Evolutionary conservation across 2,797 vertebrate species (phyloP).

Genomic region (Aldrovandia affinis): DNA sequence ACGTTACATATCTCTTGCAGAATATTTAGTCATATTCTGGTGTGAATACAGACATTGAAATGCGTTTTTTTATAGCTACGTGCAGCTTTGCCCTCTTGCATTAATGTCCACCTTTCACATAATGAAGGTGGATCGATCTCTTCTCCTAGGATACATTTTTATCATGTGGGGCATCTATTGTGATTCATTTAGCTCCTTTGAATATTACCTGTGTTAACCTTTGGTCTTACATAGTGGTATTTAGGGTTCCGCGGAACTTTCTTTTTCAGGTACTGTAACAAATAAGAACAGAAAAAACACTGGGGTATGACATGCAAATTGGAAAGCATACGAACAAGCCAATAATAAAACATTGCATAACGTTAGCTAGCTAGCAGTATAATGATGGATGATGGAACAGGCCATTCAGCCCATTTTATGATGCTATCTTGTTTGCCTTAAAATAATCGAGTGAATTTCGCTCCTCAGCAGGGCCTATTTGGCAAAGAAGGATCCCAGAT

Average conservation of each 20-base stretch:
- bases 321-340: not conserved
- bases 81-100: not conserved
- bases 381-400: too few relatives aligned
- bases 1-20: not conserved
- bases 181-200: not conserved
- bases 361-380: too few relatives aligned
- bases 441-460: too few relatives aligned
- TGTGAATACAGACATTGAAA: not conserved
- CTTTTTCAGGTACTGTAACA: constrained; percentile 80
- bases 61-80: not conserved
- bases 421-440: too few relatives aligned
- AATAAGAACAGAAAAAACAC: not conserved
- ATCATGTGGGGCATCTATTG: not conserved
- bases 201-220: constrained; percentile 85
- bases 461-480: too few relatives aligned
- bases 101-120: not conserved
- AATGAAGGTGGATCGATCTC: not conserved
- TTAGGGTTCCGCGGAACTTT: constrained; percentile 85
- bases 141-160: not conserved
- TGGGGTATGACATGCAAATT: not conserved
- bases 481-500: too few relatives aligned
- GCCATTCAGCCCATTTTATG: too few relatives aligned
- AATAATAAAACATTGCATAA: too few relatives aligned
- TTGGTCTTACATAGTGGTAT: constrained; percentile 86
- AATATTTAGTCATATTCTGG: not conserved